Evolutionary conservation across 1,140 invertebrate species (phyloP).

Genomic region (Dendrolimus kikuchii): DNA sequence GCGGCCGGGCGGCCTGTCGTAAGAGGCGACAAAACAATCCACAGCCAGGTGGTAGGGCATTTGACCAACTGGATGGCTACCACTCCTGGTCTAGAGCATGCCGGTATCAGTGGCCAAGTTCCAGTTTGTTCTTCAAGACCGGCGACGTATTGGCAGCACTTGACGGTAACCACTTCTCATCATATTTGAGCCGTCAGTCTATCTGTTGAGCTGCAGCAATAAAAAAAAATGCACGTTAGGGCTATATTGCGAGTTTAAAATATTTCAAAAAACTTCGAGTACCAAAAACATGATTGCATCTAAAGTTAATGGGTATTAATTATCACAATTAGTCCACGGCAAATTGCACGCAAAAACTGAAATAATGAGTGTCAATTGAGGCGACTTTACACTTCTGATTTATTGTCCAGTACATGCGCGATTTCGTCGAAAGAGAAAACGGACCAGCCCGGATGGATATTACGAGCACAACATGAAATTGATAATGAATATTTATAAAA

Average conservation of each 20-base stretch:
- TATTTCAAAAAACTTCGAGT: slow-evolving; percentile 30
- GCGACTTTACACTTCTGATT: slow-evolving; percentile 70
- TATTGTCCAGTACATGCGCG: slow-evolving; percentile 64
- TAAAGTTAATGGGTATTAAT: slow-evolving; percentile 63
- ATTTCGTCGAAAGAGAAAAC: slow-evolving; percentile 70
- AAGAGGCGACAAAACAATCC: too few relatives aligned
- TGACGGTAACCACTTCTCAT: too few relatives aligned
- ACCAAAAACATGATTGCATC: slow-evolving; percentile 39
- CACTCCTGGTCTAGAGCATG: too few relatives aligned
- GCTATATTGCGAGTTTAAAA: slow-evolving; percentile 28
- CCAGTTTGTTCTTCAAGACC: too few relatives aligned
- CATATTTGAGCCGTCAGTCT: too few relatives aligned
- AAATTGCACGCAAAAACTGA: slow-evolving; percentile 65
- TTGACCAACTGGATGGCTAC: too few relatives aligned
- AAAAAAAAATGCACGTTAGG: not conserved
- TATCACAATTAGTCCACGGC: slow-evolving; percentile 68
- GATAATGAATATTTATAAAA: slow-evolving; percentile 68
- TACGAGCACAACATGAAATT: slow-evolving; percentile 59
- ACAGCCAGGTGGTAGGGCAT: too few relatives aligned
- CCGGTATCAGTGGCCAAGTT: too few relatives aligned
- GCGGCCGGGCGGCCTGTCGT: too few relatives aligned
- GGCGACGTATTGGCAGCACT: too few relatives aligned
- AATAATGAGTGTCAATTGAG: slow-evolving; percentile 69
- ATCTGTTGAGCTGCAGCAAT: too few relatives aligned
- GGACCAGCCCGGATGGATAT: slow-evolving; percentile 59